Conservation (phyloP, 2,797 vertebrate genomes). For the Ataeniobius toweri region DNA sequence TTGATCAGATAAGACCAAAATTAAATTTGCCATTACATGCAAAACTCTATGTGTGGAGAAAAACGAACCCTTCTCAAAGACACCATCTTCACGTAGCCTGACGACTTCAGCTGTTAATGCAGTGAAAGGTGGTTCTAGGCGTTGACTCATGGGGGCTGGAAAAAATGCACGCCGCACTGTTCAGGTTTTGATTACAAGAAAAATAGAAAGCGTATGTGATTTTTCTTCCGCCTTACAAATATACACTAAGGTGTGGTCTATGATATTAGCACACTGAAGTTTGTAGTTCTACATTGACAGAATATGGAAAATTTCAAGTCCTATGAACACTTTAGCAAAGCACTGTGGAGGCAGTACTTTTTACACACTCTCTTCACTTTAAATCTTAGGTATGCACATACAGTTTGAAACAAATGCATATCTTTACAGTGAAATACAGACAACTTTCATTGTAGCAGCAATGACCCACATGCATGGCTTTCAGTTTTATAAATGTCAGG, state of each 20-base stretch:
- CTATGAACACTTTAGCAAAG: background rate
- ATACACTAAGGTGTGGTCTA: background rate
- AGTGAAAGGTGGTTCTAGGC: background rate
- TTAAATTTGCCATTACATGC: too few relatives aligned
- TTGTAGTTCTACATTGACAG: background rate
- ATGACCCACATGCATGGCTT: background rate
- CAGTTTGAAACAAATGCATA: background rate
- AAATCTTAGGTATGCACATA: background rate
- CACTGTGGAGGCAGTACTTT: background rate
- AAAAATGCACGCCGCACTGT: background rate
- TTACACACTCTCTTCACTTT: background rate
- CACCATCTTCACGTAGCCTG: too few relatives aligned
- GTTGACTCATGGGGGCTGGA: background rate
- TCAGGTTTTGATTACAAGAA: background rate
- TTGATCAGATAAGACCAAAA: too few relatives aligned
- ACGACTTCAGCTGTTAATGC: background rate
- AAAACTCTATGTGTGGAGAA: too few relatives aligned
- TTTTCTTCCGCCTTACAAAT: background rate
- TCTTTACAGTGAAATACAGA: background rate
- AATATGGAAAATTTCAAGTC: background rate
- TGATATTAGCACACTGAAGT: background rate
- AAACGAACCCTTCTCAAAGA: too few relatives aligned
- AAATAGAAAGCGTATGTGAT: background rate
- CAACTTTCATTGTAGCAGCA: background rate
- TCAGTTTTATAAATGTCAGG: slow-evolving; percentile 6